Conservation (phyloP, 2,797 vertebrate genomes). For the Chaetodon trifasciatus region DNA sequence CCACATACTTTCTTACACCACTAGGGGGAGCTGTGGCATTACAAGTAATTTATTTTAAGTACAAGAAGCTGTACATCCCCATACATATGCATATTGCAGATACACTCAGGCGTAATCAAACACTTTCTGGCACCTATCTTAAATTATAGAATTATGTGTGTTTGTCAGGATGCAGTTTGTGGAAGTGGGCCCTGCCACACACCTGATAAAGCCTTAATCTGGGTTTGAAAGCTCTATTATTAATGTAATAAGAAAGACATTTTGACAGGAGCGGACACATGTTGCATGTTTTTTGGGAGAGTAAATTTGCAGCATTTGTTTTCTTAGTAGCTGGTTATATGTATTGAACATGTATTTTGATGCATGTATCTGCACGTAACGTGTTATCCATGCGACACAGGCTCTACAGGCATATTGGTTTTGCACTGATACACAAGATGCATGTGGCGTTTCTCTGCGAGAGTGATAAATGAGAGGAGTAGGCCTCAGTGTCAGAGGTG, state of each 20-base stretch:
- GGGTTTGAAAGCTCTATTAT: neutral
- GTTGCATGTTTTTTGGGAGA: neutral
- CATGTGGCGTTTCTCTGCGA: slow-evolving; percentile 44
- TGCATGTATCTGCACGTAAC: neutral
- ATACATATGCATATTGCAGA: neutral
- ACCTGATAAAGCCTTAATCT: neutral
- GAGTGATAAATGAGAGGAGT: slow-evolving; percentile 71
- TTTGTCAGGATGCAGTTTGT: neutral
- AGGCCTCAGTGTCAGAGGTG: slow-evolving; percentile 68
- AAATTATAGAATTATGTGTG: neutral
- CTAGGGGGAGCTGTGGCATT: slow-evolving; percentile 51
- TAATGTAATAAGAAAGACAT: neutral
- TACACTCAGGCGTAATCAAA: neutral
- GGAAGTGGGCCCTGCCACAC: neutral
- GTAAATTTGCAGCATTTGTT: neutral
- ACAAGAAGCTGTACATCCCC: neutral
- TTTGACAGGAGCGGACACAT: neutral
- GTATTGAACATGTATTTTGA: neutral
- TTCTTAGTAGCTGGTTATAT: neutral
- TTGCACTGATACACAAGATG: slow-evolving; percentile 41
- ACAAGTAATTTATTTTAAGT: neutral
- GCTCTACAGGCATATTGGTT: slow-evolving; percentile 28
- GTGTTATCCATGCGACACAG: neutral
- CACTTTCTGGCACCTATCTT: neutral
- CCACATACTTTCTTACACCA: slow-evolving; percentile 5